Evolutionary conservation across 2,888 invertebrate genomes (phyloP), one percentile per base, ranked within the genome.

Genomic region (Macaria notata): DNA sequence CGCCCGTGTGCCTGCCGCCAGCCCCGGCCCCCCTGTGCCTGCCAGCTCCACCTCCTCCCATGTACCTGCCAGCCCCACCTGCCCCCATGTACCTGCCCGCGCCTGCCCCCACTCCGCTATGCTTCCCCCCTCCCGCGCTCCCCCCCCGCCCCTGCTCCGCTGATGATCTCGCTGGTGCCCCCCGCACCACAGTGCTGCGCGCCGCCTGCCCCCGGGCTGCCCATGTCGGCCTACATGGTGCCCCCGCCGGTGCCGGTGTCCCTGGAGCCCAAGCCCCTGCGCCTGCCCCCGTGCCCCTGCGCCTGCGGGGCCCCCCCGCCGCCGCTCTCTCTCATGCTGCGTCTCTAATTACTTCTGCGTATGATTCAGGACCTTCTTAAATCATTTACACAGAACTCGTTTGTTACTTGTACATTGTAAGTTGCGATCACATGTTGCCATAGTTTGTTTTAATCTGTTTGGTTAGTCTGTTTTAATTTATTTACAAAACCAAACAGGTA

Each of bases 151-250:
- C 83, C 84, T 3, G 66, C 80, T 0, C 81, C 84, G 0, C 81
- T 86, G 7, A 70, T 41, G 41, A 41, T 41, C 8, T 41, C 41
- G 46, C 50, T 86, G 49, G 60, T 88, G 59, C 72, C 84, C 75
- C 87, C 86, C 4, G 80, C 84, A 0, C 66, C 71, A 0, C 75
- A 79, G 0, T 73, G 69, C 19, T 49, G 71, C 3, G 75, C 77
- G 3, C 71, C 78, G 0, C 78, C 81, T 0, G 78, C 76, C 0
- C 70, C 72, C 3, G 81, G 84, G 0, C 62, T 84, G 1, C 84
- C 89, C 0, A 88, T 90, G 88, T 84, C 78, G 31, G 87, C 88
- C 0, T 90, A 73, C 62, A 78, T 88, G 78, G 75, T 89, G 0
- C 72, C 84, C 5, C 73, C 87, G 36, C 87, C 88, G 4, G 78